These are phyloP conservation scores for Euplexia lucipara DNA, from an alignment of 2,888 invertebrate genomes.

Conservation along the genomic window DNA sequence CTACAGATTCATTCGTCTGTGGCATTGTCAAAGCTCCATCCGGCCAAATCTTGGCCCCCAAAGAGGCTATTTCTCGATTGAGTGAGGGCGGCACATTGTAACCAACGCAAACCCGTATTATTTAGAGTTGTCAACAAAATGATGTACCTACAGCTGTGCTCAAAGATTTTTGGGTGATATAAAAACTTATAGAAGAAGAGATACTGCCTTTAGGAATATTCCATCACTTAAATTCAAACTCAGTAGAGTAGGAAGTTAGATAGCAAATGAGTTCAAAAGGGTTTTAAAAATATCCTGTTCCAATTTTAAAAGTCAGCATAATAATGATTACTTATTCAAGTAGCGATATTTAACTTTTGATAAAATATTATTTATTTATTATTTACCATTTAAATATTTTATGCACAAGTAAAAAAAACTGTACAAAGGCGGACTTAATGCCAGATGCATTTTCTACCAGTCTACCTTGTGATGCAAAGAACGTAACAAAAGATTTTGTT, in stretches of 20 bases:
- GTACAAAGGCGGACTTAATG: no score
- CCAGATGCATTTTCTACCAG: no score
- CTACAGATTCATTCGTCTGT: constrained; percentile 59
- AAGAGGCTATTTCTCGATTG: constrained; percentile 83
- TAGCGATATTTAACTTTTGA: neutral
- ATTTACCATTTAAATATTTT: no score
- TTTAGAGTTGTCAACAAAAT: constrained; percentile 46
- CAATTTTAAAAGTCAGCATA: neutral
- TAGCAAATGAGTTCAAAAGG: neutral
- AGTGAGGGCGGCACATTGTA: constrained; percentile 77
- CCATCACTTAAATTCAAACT: no score
- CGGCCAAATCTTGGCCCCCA: constrained; percentile 81
- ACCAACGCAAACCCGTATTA: constrained; percentile 48
- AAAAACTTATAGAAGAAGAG: neutral
- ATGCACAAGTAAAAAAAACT: no score
- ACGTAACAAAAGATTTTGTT: neutral
- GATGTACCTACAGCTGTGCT: constrained; percentile 21
- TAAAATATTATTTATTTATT: no score
- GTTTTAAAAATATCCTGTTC: neutral
- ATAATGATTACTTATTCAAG: neutral
- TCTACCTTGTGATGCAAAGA: neutral
- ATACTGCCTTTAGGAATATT: neutral
- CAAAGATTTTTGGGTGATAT: constrained; percentile 36
- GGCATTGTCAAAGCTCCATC: constrained; percentile 70
- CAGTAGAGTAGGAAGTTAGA: neutral